Percentiles rank a stretch among this genome's conserved stretches.
phyloP scores from a whole-genome alignment of 2,113 vertebrate species.

The Nothobranchius furzeri region DNA sequence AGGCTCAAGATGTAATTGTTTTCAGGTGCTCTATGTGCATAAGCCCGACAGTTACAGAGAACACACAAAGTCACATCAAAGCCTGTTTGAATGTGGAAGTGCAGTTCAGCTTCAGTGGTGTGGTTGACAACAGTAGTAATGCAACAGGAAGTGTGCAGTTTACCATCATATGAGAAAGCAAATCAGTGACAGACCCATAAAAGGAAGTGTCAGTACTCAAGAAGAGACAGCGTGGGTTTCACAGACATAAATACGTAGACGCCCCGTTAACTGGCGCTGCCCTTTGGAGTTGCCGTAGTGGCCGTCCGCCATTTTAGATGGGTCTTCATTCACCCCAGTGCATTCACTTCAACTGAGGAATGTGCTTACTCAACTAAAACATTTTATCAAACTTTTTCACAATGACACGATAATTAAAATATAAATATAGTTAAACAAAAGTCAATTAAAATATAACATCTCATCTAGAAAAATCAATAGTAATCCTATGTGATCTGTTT shows the following conservation, averaged over 20 bases:
- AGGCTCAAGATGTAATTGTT: neutral
- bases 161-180: neutral
- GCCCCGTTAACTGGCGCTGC: too few relatives aligned
- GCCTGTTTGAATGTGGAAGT: neutral
- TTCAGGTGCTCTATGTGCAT: neutral
- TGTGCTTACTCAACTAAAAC: too few relatives aligned
- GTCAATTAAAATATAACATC: too few relatives aligned
- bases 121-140: neutral
- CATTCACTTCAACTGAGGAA: neutral
- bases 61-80: neutral
- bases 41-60: too few relatives aligned
- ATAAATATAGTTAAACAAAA: too few relatives aligned
- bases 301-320: too few relatives aligned
- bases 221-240: slow-evolving; percentile 5
- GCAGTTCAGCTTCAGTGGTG: neutral
- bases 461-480: too few relatives aligned
- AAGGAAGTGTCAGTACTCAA: neutral
- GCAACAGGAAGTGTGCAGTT: slow-evolving; percentile 29
- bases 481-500: too few relatives aligned
- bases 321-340: neutral
- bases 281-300: too few relatives aligned
- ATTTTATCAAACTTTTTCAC: too few relatives aligned
- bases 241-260: too few relatives aligned
- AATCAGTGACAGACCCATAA: neutral
- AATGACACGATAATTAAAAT: too few relatives aligned